Evolutionary conservation across 2,888 invertebrate species (phyloP).

Genomic region (Andrena bicolor): DNA sequence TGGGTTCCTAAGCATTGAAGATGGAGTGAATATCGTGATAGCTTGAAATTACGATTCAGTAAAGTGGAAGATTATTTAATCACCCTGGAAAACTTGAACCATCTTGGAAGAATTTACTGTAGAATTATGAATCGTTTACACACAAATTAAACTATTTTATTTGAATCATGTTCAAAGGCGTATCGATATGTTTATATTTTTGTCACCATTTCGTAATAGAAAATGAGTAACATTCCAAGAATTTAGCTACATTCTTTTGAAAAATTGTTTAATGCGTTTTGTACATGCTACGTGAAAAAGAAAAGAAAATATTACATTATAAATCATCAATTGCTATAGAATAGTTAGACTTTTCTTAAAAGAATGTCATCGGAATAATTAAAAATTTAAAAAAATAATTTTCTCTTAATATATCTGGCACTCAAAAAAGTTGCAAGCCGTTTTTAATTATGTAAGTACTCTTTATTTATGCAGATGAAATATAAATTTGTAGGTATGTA

Average conservation of each 20-base stretch:
- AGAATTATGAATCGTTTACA: not conserved
- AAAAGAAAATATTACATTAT: no score
- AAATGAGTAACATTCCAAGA: no score
- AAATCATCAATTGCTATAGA: no score
- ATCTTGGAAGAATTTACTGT: conserved; percentile 24
- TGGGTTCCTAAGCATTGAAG: not conserved
- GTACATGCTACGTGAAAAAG: no score
- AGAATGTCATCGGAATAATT: not conserved
- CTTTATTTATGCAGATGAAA: not conserved
- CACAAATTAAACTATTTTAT: not conserved
- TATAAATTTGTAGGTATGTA: not conserved
- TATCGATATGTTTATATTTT: no score
- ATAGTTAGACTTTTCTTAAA: not conserved
- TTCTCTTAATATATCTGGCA: conserved; percentile 6
- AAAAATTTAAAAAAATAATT: not conserved
- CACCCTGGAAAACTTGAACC: conserved; percentile 7
- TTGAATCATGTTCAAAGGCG: not conserved
- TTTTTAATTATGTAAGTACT: not conserved
- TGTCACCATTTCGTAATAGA: no score
- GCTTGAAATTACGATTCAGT: not conserved
- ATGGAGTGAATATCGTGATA: not conserved
- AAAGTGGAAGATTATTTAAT: conserved; percentile 3
- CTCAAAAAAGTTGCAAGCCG: conserved; percentile 46
- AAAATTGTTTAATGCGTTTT: no score
- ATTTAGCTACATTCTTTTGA: no score